These are phyloP conservation scores for Glaucopsyche alexis DNA, from an alignment of 2,888 invertebrate genomes.

Conservation along the genomic window DNA sequence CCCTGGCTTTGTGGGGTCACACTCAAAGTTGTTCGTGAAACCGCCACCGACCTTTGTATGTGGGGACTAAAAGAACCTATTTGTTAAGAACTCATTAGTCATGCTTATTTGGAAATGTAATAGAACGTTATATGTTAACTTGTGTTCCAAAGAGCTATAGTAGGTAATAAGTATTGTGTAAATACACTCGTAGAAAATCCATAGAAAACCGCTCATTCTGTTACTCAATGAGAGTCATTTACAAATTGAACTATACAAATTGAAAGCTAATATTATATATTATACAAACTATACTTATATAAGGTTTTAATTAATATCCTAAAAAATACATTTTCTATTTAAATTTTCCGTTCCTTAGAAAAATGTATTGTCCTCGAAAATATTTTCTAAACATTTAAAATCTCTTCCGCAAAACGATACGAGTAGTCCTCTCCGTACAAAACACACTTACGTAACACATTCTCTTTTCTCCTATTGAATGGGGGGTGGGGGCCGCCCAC, in stretches of 20 bases:
- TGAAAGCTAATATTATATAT: too few species aligned
- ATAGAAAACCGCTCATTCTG: background rate
- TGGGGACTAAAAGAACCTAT: constrained; percentile 65
- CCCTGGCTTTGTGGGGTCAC: constrained; percentile 77
- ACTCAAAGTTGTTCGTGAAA: constrained; percentile 73
- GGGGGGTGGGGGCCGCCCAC: constrained; percentile 58
- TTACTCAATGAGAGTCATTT: background rate
- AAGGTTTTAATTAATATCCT: background rate
- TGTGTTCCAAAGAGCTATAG: background rate
- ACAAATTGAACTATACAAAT: too few species aligned
- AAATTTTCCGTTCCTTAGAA: background rate
- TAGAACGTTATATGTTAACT: constrained; percentile 44
- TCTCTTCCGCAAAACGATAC: background rate
- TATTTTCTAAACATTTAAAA: background rate
- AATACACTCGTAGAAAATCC: background rate
- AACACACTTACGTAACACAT: constrained; percentile 71
- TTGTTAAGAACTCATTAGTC: constrained; percentile 73
- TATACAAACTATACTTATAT: too few species aligned
- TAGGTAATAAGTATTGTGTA: background rate
- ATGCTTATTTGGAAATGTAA: constrained; percentile 65
- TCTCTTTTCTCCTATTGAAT: constrained; percentile 70
- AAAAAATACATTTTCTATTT: background rate
- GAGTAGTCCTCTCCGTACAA: constrained; percentile 45
- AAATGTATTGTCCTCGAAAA: background rate
- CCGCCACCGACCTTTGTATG: constrained; percentile 71